Conservation (phyloP, 2,797 vertebrate species). For the Chanos chanos region DNA sequence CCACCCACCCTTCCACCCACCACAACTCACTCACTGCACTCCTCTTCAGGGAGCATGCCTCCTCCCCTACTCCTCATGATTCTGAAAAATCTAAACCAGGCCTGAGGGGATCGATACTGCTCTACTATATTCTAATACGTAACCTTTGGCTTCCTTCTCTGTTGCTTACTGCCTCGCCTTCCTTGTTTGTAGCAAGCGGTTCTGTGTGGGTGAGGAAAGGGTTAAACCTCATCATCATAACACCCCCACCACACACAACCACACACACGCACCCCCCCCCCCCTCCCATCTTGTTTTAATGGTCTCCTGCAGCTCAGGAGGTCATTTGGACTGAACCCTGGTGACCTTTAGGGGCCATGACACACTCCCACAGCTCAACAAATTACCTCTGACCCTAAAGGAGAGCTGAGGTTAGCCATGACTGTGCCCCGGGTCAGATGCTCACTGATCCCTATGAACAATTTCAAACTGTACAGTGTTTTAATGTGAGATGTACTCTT, state of each 20-base stretch:
- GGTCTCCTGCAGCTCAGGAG: conserved; percentile 55
- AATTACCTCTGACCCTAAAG: conserved; percentile 62
- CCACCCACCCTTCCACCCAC: too few relatives aligned
- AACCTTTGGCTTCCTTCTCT: conserved; percentile 49
- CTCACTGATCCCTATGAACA: conserved; percentile 15
- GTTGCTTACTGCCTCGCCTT: too few relatives aligned
- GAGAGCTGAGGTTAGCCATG: conserved; percentile 35
- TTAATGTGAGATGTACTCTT: conserved; percentile 17
- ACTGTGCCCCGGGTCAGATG: conserved; percentile 30
- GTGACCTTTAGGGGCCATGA: conserved; percentile 58
- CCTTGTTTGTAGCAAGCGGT: conserved; percentile 30
- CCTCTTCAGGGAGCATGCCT: neutral
- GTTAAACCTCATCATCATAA: conserved; percentile 57
- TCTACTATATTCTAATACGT: too few relatives aligned
- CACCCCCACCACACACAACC: too few relatives aligned
- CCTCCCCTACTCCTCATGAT: neutral
- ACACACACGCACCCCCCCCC: too few relatives aligned
- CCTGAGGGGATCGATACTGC: too few relatives aligned
- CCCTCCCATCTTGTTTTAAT: conserved; percentile 35
- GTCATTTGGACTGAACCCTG: conserved; percentile 62
- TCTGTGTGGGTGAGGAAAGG: conserved; percentile 55
- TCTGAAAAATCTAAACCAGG: too few relatives aligned
- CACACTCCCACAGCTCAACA: conserved; percentile 64
- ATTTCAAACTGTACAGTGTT: conserved; percentile 8
- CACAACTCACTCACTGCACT: neutral